phyloP scores from a whole-genome alignment of 2,888 invertebrate species.

The Andrena hattorfiana region DNA sequence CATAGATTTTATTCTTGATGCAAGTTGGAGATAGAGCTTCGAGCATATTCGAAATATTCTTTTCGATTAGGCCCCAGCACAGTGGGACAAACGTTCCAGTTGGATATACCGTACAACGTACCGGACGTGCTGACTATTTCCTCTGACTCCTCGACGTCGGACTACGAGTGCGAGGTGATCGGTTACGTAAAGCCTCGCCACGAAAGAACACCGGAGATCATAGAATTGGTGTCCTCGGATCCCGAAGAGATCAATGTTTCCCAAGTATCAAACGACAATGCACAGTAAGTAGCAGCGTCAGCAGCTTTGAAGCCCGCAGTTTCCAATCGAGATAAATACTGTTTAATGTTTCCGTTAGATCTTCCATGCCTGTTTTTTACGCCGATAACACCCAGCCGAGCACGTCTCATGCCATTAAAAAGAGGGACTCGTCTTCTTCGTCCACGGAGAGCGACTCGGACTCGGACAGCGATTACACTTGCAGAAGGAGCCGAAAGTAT shows the following conservation, averaged over 20 bases:
- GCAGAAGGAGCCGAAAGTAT: slow-evolving; percentile 48
- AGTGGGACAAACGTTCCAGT: slow-evolving; percentile 72
- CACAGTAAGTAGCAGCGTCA: slow-evolving; percentile 47
- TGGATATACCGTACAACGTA: slow-evolving; percentile 60
- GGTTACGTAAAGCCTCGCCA: slow-evolving; percentile 89
- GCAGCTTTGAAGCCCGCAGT: background rate
- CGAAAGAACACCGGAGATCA: slow-evolving; percentile 89
- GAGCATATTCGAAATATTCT: background rate
- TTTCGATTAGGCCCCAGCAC: slow-evolving; percentile 76
- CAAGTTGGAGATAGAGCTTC: background rate
- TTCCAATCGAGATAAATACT: background rate
- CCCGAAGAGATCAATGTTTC: slow-evolving; percentile 56
- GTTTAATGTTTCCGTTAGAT: slow-evolving; percentile 37
- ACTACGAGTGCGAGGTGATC: slow-evolving; percentile 88
- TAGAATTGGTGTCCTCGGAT: slow-evolving; percentile 87
- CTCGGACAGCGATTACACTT: slow-evolving; percentile 71
- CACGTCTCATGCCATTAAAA: slow-evolving; percentile 59
- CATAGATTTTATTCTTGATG: background rate
- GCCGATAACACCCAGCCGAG: slow-evolving; percentile 57
- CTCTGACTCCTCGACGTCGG: slow-evolving; percentile 84
- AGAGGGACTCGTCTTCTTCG: slow-evolving; percentile 31
- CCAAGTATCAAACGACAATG: slow-evolving; percentile 44
- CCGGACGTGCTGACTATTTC: slow-evolving; percentile 79
- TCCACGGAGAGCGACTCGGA: slow-evolving; percentile 57
- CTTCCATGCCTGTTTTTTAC: slow-evolving; percentile 6